Conservation (phyloP, 2,888 invertebrate genomes). For the Caenorhabditis sp. region DNA sequence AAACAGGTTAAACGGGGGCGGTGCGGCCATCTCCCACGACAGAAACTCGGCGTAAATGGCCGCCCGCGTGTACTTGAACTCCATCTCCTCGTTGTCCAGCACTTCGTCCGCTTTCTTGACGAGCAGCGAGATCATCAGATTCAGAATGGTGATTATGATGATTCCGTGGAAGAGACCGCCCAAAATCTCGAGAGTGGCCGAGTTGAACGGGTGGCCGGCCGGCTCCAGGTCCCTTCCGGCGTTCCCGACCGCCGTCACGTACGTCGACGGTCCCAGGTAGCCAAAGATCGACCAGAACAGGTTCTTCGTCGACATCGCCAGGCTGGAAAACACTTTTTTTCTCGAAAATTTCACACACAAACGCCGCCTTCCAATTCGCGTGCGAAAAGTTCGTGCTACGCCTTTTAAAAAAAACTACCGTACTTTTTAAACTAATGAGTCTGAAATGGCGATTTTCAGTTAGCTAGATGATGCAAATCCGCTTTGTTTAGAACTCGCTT, state of each 20-base stretch:
- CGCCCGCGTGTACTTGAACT: slow-evolving; percentile 74
- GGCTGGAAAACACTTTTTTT: slow-evolving; percentile 2
- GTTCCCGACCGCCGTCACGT: slow-evolving; percentile 63
- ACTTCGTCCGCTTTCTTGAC: slow-evolving; percentile 73
- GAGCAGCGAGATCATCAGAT: slow-evolving; percentile 74
- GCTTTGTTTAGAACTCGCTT: too few relatives aligned
- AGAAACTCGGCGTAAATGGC: slow-evolving; percentile 70
- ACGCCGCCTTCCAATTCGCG: too few relatives aligned
- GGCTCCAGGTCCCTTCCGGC: slow-evolving; percentile 54
- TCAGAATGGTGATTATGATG: slow-evolving; percentile 71
- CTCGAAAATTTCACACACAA: too few relatives aligned
- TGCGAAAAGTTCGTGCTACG: too few relatives aligned
- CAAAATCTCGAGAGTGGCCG: slow-evolving; percentile 57
- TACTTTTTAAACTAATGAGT: too few relatives aligned
- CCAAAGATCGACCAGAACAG: slow-evolving; percentile 76
- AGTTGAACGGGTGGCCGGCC: slow-evolving; percentile 46
- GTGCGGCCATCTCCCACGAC: slow-evolving; percentile 64
- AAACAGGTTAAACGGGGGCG: slow-evolving; percentile 72
- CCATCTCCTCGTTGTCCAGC: slow-evolving; percentile 73
- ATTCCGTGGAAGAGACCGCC: slow-evolving; percentile 68
- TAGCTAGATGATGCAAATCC: too few relatives aligned
- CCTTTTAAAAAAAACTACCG: too few relatives aligned
- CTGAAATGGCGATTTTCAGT: too few relatives aligned
- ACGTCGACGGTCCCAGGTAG: slow-evolving; percentile 63
- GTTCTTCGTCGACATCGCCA: slow-evolving; percentile 43